Base-by-base conservation (phyloP, 1,140 invertebrate species). In the Tetranychus urticae region DNA sequence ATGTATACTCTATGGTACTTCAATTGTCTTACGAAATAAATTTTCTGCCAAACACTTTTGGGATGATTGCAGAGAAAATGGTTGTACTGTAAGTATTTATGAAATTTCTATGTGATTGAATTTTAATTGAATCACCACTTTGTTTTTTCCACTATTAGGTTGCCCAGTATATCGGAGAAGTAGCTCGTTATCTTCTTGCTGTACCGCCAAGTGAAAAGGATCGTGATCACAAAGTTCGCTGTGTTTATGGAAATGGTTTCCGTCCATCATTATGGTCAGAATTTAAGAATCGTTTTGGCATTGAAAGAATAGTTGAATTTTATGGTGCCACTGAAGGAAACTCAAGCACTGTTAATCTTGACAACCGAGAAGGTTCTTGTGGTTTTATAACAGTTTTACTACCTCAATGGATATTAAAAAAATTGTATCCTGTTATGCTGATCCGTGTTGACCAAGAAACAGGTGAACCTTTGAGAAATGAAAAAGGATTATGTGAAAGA, bases 141-240 rank as follows among this genome's bases (percentile, higher is more conserved):
- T 14, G 23, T 47, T 47, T n/a, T 93, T 2, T 81, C 81, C 23
- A 91, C 88, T 73, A 23, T 23, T 97, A 93, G 91, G 80, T 46
- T 88, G 1, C 89, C 90, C 92, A 97, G 70, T 98, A 99, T 70
- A 97, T 98, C 69, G 94, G 94, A 14, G 94, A 99, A 77, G 94
- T 97, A 79, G 97, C 91, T 71, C 82, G 94, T 3, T 99, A 98
- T 73, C 79, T 98, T 36, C 73, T 98, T 61, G 85, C 88, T 33
- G 86, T 89, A 58, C 82, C 85, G 12, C 73, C 78, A 2, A 80
- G 79, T 61, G 75, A 82, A 1, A 78, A 82, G 58, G 91, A 97
- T 69, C 82, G 74, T 14, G 75, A 83, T 56, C 92, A 97, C 70
- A 81, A 80, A 57, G 72, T 98, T 14, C 77, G 86, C 46, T 68